Conservation (phyloP, 1,140 invertebrate genomes). For the Atta cephalotes region DNA sequence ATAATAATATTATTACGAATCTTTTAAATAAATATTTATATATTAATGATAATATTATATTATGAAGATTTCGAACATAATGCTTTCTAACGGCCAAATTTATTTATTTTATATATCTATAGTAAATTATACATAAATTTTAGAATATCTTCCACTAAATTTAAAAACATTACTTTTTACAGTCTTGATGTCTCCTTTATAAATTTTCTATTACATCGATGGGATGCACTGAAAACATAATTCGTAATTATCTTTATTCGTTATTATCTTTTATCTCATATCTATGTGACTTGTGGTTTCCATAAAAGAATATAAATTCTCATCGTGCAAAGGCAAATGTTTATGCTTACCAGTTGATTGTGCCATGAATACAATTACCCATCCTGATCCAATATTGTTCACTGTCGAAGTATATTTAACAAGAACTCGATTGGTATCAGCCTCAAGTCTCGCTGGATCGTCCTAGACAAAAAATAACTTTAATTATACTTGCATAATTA, state of each 20-base stretch:
- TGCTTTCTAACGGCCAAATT: neutral
- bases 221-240: constrained; percentile 32
- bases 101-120: constrained; percentile 63
- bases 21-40: neutral
- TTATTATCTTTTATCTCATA: neutral
- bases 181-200: constrained; percentile 7
- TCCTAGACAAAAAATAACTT: constrained; percentile 82
- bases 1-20: neutral
- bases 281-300: neutral
- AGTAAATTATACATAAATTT: constrained; percentile 18
- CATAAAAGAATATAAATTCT: neutral
- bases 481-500: neutral
- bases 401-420: constrained; percentile 88
- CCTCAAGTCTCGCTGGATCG: constrained; percentile 86
- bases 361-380: constrained; percentile 87
- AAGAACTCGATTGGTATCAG: constrained; percentile 86
- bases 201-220: constrained; percentile 32
- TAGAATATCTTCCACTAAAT: neutral
- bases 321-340: neutral
- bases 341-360: constrained; percentile 59
- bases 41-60: neutral
- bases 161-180: constrained; percentile 37
- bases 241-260: neutral
- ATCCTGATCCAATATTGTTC: constrained; percentile 90
- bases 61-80: neutral